Evolutionary conservation across 2,888 invertebrate species (phyloP).

Genomic region (Drosophila putrida): DNA sequence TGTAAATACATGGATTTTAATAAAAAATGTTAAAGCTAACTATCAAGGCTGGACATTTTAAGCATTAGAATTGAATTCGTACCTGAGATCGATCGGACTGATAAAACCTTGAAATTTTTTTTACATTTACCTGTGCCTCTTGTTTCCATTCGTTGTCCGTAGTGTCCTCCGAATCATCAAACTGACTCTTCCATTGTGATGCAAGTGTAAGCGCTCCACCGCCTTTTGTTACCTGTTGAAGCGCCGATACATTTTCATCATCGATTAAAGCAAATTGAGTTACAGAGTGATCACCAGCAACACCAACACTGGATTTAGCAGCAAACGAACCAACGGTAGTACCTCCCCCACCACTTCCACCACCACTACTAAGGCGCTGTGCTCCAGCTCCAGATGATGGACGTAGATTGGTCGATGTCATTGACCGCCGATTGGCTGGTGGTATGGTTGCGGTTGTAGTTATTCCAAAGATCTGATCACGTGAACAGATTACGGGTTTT

Average conservation of each 20-base stretch:
- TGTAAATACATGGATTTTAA: not conserved
- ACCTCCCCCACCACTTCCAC: constrained; percentile 33
- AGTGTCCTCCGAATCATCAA: constrained; percentile 97
- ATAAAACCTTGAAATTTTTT: not conserved
- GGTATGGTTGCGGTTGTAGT: constrained; percentile 38
- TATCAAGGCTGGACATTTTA: constrained; percentile 64
- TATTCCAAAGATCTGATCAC: constrained; percentile 42
- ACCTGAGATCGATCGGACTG: constrained; percentile 8
- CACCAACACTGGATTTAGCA: constrained; percentile 85
- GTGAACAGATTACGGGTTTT: constrained; percentile 37
- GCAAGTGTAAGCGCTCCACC: constrained; percentile 95
- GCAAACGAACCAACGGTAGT: constrained; percentile 34
- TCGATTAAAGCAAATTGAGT: constrained; percentile 97
- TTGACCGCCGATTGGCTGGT: constrained; percentile 79
- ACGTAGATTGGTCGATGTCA: constrained; percentile 81
- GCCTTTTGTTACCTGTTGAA: constrained; percentile 95
- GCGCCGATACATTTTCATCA: constrained; percentile 95
- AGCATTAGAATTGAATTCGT: constrained; percentile 36
- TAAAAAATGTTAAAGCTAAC: constrained; percentile 4
- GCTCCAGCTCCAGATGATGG: constrained; percentile 69
- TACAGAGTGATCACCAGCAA: constrained; percentile 91
- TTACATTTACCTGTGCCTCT: constrained; percentile 87
- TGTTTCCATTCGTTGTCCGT: constrained; percentile 98
- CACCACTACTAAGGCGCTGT: constrained; percentile 46
- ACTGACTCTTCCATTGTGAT: constrained; percentile 98